These are phyloP conservation scores for Temnothorax longispinosus DNA, from an alignment of 1,140 invertebrate species.

Conservation along the genomic window DNA sequence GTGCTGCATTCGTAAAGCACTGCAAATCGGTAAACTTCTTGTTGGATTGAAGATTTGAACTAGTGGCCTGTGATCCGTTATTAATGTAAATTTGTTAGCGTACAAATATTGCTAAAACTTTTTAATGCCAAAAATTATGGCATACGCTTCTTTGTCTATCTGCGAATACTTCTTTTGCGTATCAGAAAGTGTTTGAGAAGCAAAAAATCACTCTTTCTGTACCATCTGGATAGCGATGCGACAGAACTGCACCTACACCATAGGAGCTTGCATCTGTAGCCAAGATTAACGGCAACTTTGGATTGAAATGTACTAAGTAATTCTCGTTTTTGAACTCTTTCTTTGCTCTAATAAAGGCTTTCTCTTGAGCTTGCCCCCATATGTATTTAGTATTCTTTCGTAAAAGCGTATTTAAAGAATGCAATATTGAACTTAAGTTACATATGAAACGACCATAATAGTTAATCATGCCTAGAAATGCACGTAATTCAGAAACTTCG, in stretches of 20 bases:
- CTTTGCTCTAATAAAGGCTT: too few species aligned
- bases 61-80: constrained; percentile 85
- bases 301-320: background rate
- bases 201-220: background rate
- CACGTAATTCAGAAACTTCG: too few species aligned
- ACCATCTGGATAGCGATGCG: background rate
- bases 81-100: constrained; percentile 61
- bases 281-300: background rate
- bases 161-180: background rate
- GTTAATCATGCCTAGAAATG: background rate
- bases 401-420: background rate
- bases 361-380: too few species aligned
- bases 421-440: background rate
- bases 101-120: background rate
- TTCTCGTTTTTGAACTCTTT: too few species aligned
- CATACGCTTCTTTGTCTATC: background rate
- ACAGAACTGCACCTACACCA: background rate
- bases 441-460: background rate
- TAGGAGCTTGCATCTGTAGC: background rate
- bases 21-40: constrained; percentile 76
- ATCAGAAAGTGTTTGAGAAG: background rate
- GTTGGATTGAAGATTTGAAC: constrained; percentile 79
- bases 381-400: background rate
- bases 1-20: constrained; percentile 75
- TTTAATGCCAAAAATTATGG: background rate